A percentile compares a stretch with the other conserved stretches of the same genome.
Evolutionary conservation across 2,797 vertebrate species (phyloP).

Genomic region (Sebastes umbrosus): DNA sequence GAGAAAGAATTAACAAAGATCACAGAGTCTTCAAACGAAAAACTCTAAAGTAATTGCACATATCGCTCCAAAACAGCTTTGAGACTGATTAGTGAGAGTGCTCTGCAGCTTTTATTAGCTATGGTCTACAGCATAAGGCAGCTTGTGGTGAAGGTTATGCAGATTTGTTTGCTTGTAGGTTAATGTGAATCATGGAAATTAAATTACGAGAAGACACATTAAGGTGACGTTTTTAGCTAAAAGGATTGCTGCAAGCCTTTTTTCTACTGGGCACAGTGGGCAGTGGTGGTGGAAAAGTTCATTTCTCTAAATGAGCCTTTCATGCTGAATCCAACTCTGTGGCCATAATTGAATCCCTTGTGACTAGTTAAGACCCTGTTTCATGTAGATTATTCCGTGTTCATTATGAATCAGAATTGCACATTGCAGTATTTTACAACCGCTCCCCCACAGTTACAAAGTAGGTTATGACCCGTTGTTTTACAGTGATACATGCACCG

Average conservation of each 20-base stretch:
- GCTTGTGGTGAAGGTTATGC: neutral
- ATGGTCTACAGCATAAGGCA: neutral
- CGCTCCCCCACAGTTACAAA: conserved; percentile 26
- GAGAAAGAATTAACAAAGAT: conserved; percentile 26
- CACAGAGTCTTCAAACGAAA: conserved; percentile 33
- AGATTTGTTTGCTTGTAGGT: neutral
- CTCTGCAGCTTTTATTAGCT: neutral
- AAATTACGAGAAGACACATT: neutral
- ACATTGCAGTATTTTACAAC: conserved; percentile 9
- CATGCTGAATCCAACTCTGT: conserved; percentile 25
- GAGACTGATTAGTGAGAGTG: neutral
- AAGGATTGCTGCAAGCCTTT: neutral
- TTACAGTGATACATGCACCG: neutral
- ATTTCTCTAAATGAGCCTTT: conserved; percentile 30
- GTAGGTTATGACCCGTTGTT: conserved; percentile 38
- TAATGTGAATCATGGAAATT: neutral
- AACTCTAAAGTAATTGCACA: conserved; percentile 14
- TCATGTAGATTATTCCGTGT: conserved; percentile 18
- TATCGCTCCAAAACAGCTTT: conserved; percentile 31
- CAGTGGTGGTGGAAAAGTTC: conserved; percentile 34
- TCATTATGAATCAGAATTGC: conserved; percentile 28
- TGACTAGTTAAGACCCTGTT: conserved; percentile 39
- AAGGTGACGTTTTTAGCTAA: neutral
- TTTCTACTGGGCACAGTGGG: neutral
- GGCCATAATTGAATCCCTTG: conserved; percentile 43